Evolutionary conservation across 2,888 invertebrate genomes (phyloP), one percentile per base, ranked within the genome.

Genomic region (Cephus runcator): DNA sequence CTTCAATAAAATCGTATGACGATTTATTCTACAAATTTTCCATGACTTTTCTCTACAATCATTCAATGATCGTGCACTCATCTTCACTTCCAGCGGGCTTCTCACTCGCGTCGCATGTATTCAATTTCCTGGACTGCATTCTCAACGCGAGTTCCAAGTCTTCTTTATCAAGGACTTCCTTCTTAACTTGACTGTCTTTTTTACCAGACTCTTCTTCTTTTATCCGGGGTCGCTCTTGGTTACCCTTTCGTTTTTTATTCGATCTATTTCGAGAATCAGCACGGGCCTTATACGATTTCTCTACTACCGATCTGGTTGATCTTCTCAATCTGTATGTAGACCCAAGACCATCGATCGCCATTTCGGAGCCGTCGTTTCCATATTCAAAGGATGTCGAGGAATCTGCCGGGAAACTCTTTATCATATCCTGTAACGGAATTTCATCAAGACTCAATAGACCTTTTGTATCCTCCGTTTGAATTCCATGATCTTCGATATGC

Each of bases 381-480:
- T 56, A 23, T 56, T 56, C 56, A 56, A 56, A 56, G 56, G 56
- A 56, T 23, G 56, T 56, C 56, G 56, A 56, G 2, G 56, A 56
- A 56, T 23, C 56, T 56, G 9, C 9, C 56, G 56, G 23, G 23
- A 56, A 56, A 56, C 56, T 56, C 31, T 88, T 88, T 75, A 89
- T 86, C n/a, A 89, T 76, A 73, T 90, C 88, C 36, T 88, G 88
- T 34, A 89, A 74, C 0, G 88, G 82, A 11, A 84, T 85, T 31
- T 87, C 85, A 71, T 87, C 85, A 4, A 84, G 83, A 79, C 86
- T 83, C 0, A 85, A 82, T n/a, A 84, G 73, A 23, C 79, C 79
- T 68, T 80, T 81, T 4, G 73, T 73, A 4, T 88, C 86, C 4
- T 86, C 85, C 0, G 84, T 87, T n/a, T 85, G 81, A 9, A 86